These are phyloP conservation scores for Drosophila ohnishii DNA, from an alignment of 1,140 invertebrate genomes.

Conservation along the genomic window DNA sequence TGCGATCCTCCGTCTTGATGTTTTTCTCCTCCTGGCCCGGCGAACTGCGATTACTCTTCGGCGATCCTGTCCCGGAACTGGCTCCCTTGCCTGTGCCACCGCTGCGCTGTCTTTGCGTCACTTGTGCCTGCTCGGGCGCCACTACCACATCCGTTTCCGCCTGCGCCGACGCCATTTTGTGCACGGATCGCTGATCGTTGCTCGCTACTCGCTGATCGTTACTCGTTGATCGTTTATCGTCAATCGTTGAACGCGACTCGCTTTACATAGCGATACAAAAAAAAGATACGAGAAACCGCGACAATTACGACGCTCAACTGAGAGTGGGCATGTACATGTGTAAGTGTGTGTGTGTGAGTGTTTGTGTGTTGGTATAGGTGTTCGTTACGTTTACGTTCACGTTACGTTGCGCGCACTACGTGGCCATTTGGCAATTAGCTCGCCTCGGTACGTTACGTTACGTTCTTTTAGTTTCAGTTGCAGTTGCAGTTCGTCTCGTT, in stretches of 20 bases:
- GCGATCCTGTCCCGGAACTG: constrained; percentile 19
- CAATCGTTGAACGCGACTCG: constrained; percentile 24
- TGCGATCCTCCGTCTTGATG: constrained; percentile 36
- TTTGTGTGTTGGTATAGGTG: constrained; percentile 20
- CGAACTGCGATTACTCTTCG: constrained; percentile 21
- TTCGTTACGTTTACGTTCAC: constrained; percentile 22
- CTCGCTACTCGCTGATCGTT: constrained; percentile 28
- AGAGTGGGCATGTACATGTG: constrained; percentile 42
- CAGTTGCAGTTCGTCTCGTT: constrained; percentile 13
- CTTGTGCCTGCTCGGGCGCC: constrained; percentile 52
- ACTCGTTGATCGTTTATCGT: constrained; percentile 20
- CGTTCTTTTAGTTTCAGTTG: constrained; percentile 28
- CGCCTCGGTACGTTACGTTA: constrained; percentile 14
- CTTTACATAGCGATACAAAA: constrained; percentile 19
- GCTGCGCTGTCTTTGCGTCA: constrained; percentile 63
- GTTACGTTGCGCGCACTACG: constrained; percentile 71
- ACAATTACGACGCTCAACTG: constrained; percentile 41
- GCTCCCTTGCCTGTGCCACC: constrained; percentile 41
- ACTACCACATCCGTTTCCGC: constrained; percentile 42
- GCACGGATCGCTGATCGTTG: constrained; percentile 17
- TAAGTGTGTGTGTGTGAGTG: constrained; percentile 19
- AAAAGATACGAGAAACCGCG: constrained; percentile 20
- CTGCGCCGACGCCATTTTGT: constrained; percentile 47
- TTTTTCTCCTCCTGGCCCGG: constrained; percentile 17
- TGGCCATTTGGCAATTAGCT: constrained; percentile 46